Base-by-base conservation (phyloP, 2,888 invertebrate genomes). In the Ypsolopha scabrella region DNA sequence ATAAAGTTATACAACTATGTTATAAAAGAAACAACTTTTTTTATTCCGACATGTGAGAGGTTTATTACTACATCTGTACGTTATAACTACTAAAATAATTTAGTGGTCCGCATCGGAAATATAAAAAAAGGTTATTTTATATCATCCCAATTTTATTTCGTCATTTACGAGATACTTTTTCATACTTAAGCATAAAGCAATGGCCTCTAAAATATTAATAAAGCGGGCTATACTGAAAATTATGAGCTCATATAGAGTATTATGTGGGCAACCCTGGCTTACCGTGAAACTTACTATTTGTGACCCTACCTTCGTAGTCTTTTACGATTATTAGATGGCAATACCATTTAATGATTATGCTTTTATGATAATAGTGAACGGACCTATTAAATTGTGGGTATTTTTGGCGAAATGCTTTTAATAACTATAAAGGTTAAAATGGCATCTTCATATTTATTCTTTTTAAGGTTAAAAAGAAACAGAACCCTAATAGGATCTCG, bases 221-320 rank as follows among this genome's bases (percentile, higher is more conserved):
- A 7, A 33, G 11, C 24, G 24, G 24, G 24, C 54, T 57, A 56
- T 60, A 62, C 63, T 64, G 58, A 60, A 67, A 66, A 65, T 71
- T 67, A 72, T 60, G 66, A 64, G 57, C 59, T 56, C 60, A 58
- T 63, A 65, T 62, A 59, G 55, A 55, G 57, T 58, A 60, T 57
- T 60, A 57, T 58, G 59, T 53, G 57, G 55, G 57, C 56, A 59
- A 58, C 56, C 55, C 51, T 45, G 53, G 59, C 58, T 62, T 57
- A 61, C 59, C 59, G 51, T 60, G 50, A 56, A 62, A 62, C 67
- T 65, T 64, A 67, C 62, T 68, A 67, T 68, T 58, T 54, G 58
- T 53, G 51, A 24, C 4, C 53, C 52, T 55, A 62, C 63, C 61
- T 63, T 41, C 44, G 36, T 52, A 51, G 45, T 55, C 49, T 62